These are phyloP conservation scores for Emydocephalus ijimae DNA, from an alignment of 2,113 vertebrate species.

Conservation along the genomic window DNA sequence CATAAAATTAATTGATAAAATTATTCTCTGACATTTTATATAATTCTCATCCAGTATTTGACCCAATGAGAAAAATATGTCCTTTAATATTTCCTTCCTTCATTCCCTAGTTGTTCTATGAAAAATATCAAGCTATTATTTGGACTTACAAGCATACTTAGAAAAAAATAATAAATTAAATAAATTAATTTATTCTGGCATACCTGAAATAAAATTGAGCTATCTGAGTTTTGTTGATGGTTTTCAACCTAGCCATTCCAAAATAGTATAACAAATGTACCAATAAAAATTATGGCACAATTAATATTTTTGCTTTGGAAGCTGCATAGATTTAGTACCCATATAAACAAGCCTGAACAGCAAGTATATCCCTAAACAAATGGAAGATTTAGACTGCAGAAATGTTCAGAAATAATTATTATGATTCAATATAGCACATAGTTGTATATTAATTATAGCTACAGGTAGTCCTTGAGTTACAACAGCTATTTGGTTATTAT, in stretches of 20 bases:
- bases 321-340: not conserved
- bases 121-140: not conserved
- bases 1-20: not conserved
- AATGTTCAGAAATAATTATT: not conserved
- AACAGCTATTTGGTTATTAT: not conserved
- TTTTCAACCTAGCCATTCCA: not conserved
- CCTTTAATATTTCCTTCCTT: not conserved
- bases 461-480: not conserved
- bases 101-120: not conserved
- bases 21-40: not conserved
- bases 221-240: not conserved
- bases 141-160: not conserved
- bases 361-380: not conserved
- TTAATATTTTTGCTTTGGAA: not conserved
- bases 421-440: not conserved
- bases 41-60: not conserved
- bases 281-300: not conserved
- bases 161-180: not conserved
- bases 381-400: not conserved
- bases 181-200: not conserved
- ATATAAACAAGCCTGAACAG: not conserved
- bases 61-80: not conserved
- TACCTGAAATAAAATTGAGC: not conserved
- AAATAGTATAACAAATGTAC: not conserved
- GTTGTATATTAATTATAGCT: not conserved